Evolutionary conservation across 2,888 invertebrate genomes (phyloP), one percentile per base, ranked within the genome.

Genomic region (Scaptodrosophila latifasciaeformis): DNA sequence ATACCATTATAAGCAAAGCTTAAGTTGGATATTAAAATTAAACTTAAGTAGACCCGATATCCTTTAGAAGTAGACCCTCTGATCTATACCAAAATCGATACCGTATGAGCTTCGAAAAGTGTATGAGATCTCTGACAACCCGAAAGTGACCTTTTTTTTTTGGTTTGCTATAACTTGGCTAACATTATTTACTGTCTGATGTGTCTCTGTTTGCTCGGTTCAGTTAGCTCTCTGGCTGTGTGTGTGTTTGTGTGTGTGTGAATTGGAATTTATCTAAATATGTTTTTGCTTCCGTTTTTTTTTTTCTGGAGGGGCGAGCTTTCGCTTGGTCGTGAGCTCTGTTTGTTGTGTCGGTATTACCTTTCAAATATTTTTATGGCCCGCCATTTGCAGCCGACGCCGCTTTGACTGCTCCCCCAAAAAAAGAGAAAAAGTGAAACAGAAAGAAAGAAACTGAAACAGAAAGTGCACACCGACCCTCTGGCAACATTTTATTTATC

Each of bases 241-340:
- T 17, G 48, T 40, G 48, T 21, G 44, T 40, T 35, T 17, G 21
- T 42, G 34, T 52, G 55, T 62, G 58, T 57, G 76, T 52, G 69
- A 59, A 71, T 76, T 63, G 69, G 72, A 76, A 76, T 79, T 71
- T 79, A 79, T 76, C 76, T 76, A 68, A 76, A 74, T 74, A 79
- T 72, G 76, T 76, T 71, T 59, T 49, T 44, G 3, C 21, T 18
- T 44, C 24, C 37, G 35, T 45, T 47, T 19, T 67, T 10, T 37
- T 35, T 40, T 39, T 19, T 17, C 3, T 24, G 24, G 24, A 3
- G 3, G 24, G 24, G 24, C 45, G 15, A 30, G 31, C 44, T 37
- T 44, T 29, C 31, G 12, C 21, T 29, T 48, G 2, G 10, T 7
- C 5, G 42, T 15, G 29, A n/a, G 35, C 21, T 42, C 42, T 46